Base-by-base conservation (phyloP, 2,888 invertebrate genomes). In the Acleris literana region DNA sequence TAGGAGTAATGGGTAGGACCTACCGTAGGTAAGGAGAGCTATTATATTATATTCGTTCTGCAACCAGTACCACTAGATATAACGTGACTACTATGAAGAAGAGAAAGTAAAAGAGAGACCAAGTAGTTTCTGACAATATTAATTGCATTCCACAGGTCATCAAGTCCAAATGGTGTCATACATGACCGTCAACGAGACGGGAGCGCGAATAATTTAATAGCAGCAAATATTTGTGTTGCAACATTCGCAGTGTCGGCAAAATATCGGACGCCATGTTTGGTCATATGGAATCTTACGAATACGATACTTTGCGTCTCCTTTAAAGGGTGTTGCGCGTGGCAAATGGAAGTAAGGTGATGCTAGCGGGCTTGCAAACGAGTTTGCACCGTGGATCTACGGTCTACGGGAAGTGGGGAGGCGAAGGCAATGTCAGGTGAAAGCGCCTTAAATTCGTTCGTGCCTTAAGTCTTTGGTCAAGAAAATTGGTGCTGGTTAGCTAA, bases 381-480 rank as follows among this genome's bases (percentile, higher is more conserved):
- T 83, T 43, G 56, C 77, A 76, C 82, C 72, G 68, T 64, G 71
- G 68, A 70, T 74, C 67, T 70, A 68, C 73, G 56, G 57, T 68
- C 68, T 69, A 63, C 68, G 68, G 69, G 73, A 70, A 72, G 72
- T 49, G 69, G 71, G 73, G 70, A 70, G 71, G 52, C 65, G 68
- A 71, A 73, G 72, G 71, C 71, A 70, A 70, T 71, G 72, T 71
- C 74, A 74, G 84, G 88, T 90, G 90, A 90, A 90, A 90, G 90
- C 87, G 88, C 87, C 87, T 86, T 79, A 83, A 87, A 86, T 85
- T 83, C 79, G 82, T 85, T 84, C 80, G 82, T 76, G 82, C 85
- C 82, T 84, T 82, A 80, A 78, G 76, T 76, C 80, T 80, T 83
- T 78, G 83, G 78, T 80, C 77, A 80, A 78, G 80, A 79, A 80